Evolutionary conservation across 2,888 invertebrate genomes (phyloP), one percentile per base, ranked within the genome.

Genomic region (Drosophila flavopinicola): DNA sequence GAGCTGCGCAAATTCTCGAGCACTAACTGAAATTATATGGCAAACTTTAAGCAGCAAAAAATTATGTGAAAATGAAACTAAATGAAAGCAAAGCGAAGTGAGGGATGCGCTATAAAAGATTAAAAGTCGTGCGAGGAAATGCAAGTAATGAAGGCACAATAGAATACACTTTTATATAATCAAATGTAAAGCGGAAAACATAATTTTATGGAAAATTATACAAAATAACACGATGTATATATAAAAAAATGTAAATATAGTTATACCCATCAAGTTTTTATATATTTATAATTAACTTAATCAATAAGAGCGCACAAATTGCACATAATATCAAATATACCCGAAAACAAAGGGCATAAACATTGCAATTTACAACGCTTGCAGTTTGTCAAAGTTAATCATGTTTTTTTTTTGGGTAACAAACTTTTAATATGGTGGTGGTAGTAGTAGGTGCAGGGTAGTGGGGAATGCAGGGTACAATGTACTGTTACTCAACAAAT

Each of bases 351-450:
- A 57, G 63, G 7, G 64, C 41, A 67, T 17, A 10, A 6, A 7
- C 20, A 20, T 3, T 29, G 29, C 25, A 53, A 51, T 53, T 63
- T 54, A 23, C 53, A 54, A 41, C 35, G 42, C 51, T 63, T 54
- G 24, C 33, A 64, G 38, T 72, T 78, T 29, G 23, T 29, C 33
- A 56, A 75, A 78, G 65, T 70, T 74, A 65, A 79, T 78, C 53
- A 54, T 27, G 35, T 59, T 57, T 75, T 49, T 27, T 42, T 59
- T 42, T 61, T 30, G 13, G 17, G 32, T 32, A 35, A 39, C 41
- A 66, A 82, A 82, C 65, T 78, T 79, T 83, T 61, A 71, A 70
- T 65, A 45, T 48, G 32, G 6, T 20, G n/a, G 6, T 24, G 39
- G 24, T 1, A 29, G 25, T 11, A 3, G 13, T 2, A n/a, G 10